Evolutionary conservation across 1,140 invertebrate genomes (phyloP), one percentile per base, ranked within the genome.

Genomic region (Drosophila pruinosa): DNA sequence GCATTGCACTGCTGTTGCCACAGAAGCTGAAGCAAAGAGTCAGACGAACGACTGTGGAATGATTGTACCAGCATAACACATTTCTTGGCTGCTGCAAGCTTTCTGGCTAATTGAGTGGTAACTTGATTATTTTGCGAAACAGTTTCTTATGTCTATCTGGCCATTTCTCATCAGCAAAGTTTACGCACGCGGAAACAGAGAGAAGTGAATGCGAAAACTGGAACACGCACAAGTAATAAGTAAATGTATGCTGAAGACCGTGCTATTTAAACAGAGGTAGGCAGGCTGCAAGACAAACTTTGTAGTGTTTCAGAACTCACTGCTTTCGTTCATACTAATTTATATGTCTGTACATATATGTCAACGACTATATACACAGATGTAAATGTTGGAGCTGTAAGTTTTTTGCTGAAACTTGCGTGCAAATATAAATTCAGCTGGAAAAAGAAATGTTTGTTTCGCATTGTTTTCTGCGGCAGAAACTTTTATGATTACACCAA

Each of bases 401-500:
- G 41, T 50, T 61, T 19, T 7, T 48, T n/a, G n/a, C 21, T 26
- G 58, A 14, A 52, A 61, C 26, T 45, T 54, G 50, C 53, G 31
- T 56, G 50, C 6, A n/a, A 34, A 38, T 8, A 38, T 12, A 54
- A 28, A 62, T 39, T 41, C 31, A 31, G 15, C 34, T n/a, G 15
- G 3, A 12, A 24, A 41, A 41, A 24, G 34, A 31, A 59, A 72
- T 53, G 12, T 45, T 7, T 36, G 54, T 82, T 78, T 57, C 36
- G 28, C 61, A 58, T 65, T 58, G 31, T 62, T 57, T 62, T 26
- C 6, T 22, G 43, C 43, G 47, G 41, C 43, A 8, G n/a, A 14
- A 85, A 83, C 59, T 85, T 83, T 72, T 69, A 14, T 67, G 72
- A 83, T 83, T 76, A 69, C 78, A 62, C 61, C 75, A 50, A 75